Base-by-base conservation (phyloP, 2,888 invertebrate species). In the Limnephilus lunatus region DNA sequence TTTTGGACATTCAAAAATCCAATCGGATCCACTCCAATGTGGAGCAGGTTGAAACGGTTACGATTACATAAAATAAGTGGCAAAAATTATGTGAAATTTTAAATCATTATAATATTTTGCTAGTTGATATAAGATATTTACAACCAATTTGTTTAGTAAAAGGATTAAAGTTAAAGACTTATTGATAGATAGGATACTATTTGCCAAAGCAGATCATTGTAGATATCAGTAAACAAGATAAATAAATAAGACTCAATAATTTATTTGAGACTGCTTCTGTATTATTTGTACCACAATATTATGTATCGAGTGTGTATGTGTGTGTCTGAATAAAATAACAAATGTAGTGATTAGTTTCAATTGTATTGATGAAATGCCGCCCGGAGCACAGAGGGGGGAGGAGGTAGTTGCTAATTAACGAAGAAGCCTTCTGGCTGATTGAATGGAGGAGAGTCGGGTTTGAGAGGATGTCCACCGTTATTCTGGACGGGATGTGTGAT, bases 341-440 rank as follows among this genome's bases (percentile, higher is more conserved):
- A 83, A 35, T 35, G 11, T 35, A 35, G 83, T 35, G 19, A 83
- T 83, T 83, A 83, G 25, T 83, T 35, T 25, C 31, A 83, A 83
- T 83, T 35, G 83, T 32, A 35, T 35, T 83, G 83, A 83, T 83
- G 83, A 32, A 19, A 25, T 11, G 25, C 83, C 35, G 35, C 83
- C 31, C 25, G 83, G 31, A 32, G 35, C 32, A 1, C 19, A 11
- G 35, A 14, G 83, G n/a, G 83, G 25, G 14, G 31, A 25, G 68
- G 68, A 9, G 83, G 25, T 32, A 19, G 83, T 32, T 25, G 83
- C 32, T 83, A 83, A 83, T 83, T 32, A 83, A 83, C 83, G 83
- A 35, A 68, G 35, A 35, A 32, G 35, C 35, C 83, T 68, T 25
- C 25, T 68, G 53, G 32, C 35, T 83, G 35, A 83, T 35, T 35